These are phyloP conservation scores for Diorhabda carinulata DNA, from an alignment of 1,140 invertebrate species.

Conservation along the genomic window DNA sequence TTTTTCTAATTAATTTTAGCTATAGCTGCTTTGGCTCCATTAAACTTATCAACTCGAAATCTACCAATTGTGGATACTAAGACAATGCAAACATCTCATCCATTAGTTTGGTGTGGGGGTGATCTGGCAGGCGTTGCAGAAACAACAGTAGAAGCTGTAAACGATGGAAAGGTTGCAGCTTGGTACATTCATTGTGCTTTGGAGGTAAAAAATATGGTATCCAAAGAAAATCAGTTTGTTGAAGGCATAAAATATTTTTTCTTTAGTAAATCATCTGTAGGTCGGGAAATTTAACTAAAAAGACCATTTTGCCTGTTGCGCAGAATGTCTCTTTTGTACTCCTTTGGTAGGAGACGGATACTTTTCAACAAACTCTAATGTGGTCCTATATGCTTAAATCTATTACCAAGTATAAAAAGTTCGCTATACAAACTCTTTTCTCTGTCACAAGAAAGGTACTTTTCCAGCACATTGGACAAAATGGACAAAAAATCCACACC, in stretches of 20 bases:
- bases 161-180: constrained; percentile 96
- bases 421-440: no score
- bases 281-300: no score
- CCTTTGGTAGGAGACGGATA: no score
- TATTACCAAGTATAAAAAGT: no score
- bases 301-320: no score
- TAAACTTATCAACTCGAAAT: constrained; percentile 74
- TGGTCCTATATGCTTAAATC: no score
- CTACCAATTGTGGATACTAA: constrained; percentile 70
- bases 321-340: no score
- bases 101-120: constrained; percentile 87
- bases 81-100: constrained; percentile 75
- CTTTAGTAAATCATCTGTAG: no score
- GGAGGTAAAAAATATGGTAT: constrained; percentile 58
- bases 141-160: constrained; percentile 96
- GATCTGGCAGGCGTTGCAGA: constrained; percentile 91
- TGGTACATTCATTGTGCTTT: constrained; percentile 94
- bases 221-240: not conserved
- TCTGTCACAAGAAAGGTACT: no score
- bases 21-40: constrained; percentile 70
- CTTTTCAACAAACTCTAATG: no score
- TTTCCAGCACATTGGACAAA: no score
- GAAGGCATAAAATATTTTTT: not conserved
- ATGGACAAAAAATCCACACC: no score
- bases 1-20: constrained; percentile 54